Evolutionary conservation across 2,797 vertebrate species (phyloP).

Genomic region (Pogoniulus pusillus): DNA sequence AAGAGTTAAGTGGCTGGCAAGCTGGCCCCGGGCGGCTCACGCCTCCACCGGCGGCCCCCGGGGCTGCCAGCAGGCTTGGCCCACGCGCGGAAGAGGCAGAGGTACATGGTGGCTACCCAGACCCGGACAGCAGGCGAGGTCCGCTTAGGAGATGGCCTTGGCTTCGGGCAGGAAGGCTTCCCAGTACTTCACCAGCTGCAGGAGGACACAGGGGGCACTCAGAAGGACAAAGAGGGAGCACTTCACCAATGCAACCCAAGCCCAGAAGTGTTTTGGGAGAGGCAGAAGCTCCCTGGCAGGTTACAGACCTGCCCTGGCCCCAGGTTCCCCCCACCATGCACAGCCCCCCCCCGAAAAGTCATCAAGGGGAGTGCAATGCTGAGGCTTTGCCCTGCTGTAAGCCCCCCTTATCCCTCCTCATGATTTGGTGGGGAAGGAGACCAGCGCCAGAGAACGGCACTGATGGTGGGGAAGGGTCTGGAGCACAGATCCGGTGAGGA

Average conservation of each 20-base stretch:
- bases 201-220: not conserved
- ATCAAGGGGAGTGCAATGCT: too few species aligned
- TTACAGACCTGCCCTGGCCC: too few species aligned
- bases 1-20: slow-evolving; percentile 69
- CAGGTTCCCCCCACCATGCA: too few species aligned
- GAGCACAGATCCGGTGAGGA: too few species aligned
- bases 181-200: slow-evolving; percentile 97
- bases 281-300: not conserved
- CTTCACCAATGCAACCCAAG: not conserved
- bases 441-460: too few species aligned
- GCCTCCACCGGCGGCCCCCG: slow-evolving; percentile 54
- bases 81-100: slow-evolving; percentile 80
- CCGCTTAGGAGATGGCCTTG: slow-evolving; percentile 92
- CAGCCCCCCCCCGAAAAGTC: not conserved
- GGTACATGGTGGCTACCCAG: slow-evolving; percentile 69
- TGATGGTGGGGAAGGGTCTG: too few species aligned
- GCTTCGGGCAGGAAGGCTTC: slow-evolving; percentile 97
- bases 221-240: too few species aligned
- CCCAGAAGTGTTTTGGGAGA: too few species aligned
- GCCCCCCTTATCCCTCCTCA: not conserved
- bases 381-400: not conserved
- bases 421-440: not conserved
- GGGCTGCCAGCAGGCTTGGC: slow-evolving; percentile 39
- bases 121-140: not conserved
- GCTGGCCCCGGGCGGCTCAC: slow-evolving; percentile 25